Evolutionary conservation across 2,797 vertebrate genomes (phyloP).

Genomic region (Acipenser ruthenus): DNA sequence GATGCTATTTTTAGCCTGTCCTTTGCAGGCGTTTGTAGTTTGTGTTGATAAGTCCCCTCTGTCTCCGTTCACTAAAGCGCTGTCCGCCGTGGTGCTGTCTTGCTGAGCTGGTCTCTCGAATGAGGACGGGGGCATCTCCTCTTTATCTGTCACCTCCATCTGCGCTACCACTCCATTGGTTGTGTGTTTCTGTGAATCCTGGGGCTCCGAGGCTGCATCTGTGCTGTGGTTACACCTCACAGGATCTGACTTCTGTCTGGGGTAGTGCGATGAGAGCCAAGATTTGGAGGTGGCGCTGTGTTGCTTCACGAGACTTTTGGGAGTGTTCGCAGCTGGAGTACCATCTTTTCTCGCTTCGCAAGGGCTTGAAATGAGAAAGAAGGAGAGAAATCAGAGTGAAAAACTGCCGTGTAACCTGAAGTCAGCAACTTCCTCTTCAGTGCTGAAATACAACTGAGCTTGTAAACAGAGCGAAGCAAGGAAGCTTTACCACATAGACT

Average conservation of each 20-base stretch:
- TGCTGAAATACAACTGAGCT: background rate
- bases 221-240: conserved; percentile 7
- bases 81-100: background rate
- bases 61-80: conserved; percentile 53
- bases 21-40: conserved; percentile 20
- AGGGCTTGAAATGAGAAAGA: conserved; percentile 32
- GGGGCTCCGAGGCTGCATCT: background rate
- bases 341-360: conserved; percentile 48
- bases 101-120: background rate
- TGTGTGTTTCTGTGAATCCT: conserved; percentile 39
- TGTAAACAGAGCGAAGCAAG: background rate
- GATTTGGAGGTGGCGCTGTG: conserved; percentile 45
- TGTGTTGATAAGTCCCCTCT: conserved; percentile 23
- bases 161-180: conserved; percentile 51
- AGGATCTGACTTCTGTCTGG: conserved; percentile 16
- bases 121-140: no score
- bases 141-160: conserved; percentile 33
- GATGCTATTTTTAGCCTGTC: conserved; percentile 27
- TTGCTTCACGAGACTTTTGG: conserved; percentile 30
- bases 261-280: conserved; percentile 20
- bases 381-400: background rate
- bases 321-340: conserved; percentile 40
- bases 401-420: no score
- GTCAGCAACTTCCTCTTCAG: background rate
- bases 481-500: background rate